Evolutionary conservation across 2,888 invertebrate genomes (phyloP), one percentile per base, ranked within the genome.

Genomic region (Ernsta delagoae): DNA sequence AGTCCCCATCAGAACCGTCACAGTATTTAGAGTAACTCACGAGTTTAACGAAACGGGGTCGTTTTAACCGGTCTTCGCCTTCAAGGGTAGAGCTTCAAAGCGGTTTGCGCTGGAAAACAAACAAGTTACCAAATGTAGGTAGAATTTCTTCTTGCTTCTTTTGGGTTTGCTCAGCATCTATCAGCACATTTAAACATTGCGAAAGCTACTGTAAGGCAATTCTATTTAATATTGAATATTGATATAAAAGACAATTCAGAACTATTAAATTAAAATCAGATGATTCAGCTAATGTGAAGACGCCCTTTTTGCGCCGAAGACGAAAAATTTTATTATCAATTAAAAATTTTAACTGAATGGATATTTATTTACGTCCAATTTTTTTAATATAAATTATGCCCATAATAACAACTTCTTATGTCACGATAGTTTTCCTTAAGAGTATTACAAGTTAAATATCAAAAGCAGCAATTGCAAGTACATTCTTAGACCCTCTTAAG

Each of bases 41-140:
- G 63, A 68, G 45, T 62, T 56, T 68, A 62, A 68, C 6, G 68
- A 68, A 68, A 68, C 41, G 57, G 68, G 68, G 68, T 68, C 68
- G 68, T 4, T 63, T 50, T 57, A 41, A 68, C 68, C 68, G 68
- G 68, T 61, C 62, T 57, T 68, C 62, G 62, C 68, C 62, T 59
- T 68, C 62, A 68, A 63, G 68, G 68, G 63, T 69, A 69, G 41
- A 39, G 68, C 12, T 56, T 24, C 34, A 68, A 68, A 41, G 60
- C 41, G 45, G 57, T 57, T 62, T 43, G 54, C 54, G 16, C 41
- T 69, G 59, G 62, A 69, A 61, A 69, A 69, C 63, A 69, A 69
- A 59, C 57, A 39, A 41, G 62, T 59, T 54, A 34, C 34, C 43
- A 61, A 56, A 59, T 59, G 50, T 41, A 24, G n/a, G 45, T 64